A percentile compares a stretch with the other conserved stretches of the same genome.
Evolutionary conservation across 2,888 invertebrate genomes (phyloP).

Genomic region (Acanthosepion lycidas): DNA sequence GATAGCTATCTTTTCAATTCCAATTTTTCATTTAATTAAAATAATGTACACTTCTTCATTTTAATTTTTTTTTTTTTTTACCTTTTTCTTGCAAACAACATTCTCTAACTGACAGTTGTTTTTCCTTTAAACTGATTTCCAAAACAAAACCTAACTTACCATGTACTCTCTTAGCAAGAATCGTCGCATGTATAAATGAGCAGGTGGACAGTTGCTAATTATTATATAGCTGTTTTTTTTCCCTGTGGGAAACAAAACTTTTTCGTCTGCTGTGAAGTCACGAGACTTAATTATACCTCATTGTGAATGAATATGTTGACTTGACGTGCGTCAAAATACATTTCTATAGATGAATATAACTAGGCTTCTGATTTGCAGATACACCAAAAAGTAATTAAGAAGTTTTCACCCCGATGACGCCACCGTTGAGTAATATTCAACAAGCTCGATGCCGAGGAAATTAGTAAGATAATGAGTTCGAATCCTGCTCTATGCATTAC

Average conservation of each 20-base stretch:
- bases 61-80: too few relatives aligned
- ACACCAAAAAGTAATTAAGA: neutral
- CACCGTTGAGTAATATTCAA: neutral
- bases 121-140: too few relatives aligned
- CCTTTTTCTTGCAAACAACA: too few relatives aligned
- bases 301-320: neutral
- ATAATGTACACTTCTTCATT: too few relatives aligned
- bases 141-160: too few relatives aligned
- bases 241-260: neutral
- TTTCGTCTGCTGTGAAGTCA: neutral
- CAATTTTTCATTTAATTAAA: too few relatives aligned
- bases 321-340: neutral
- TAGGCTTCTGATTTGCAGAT: neutral
- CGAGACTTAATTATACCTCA: neutral
- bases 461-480: neutral
- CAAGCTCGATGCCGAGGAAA: neutral
- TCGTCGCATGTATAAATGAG: neutral
- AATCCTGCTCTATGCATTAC: neutral
- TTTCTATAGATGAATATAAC: neutral
- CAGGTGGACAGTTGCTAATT: neutral
- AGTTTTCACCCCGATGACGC: neutral
- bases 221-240: neutral
- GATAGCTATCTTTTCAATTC: too few relatives aligned
- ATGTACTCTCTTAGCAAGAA: too few relatives aligned
- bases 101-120: too few relatives aligned